Evolutionary conservation across 2,888 invertebrate genomes (phyloP), one percentile per base, ranked within the genome.

Genomic region (Siphonodentalium dalli): DNA sequence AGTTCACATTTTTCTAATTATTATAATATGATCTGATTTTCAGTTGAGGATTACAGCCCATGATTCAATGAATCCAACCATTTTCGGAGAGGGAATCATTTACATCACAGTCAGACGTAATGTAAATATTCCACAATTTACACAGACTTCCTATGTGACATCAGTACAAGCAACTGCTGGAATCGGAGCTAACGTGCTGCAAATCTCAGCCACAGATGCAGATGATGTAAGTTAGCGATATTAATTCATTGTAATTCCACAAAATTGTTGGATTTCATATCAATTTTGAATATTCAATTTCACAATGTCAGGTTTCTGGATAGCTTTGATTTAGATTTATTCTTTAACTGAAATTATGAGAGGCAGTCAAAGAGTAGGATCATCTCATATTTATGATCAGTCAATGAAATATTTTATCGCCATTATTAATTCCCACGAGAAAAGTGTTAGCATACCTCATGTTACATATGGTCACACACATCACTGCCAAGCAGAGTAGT

Each of bases 121-220:
- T 35, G 67, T 65, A 26, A 64, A 66, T 46, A 57, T 61, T 7
- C 74, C 74, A 2, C 50, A 66, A 39, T 72, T 71, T 53, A 28
- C 48, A 13, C 50, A 62, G 18, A 54, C 62, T 26, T 61, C 63
- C 3, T 76, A 77, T 58, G 26, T 38, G 0, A 33, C 38, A 13
- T 47, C 45, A 4, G 43, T 77, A 3, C 37, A 63, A 6, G 71
- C 74, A 40, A 64, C 42, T 20, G 65, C 63, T 23, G 44, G 56
- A 5, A 50, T 68, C 13, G 75, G 77, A 3, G 88, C 87, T 20
- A 83, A 85, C 33, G 89, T 92, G 0, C 87, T 94, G 41, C 82
- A 84, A n/a, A 86, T 95, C 20, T 60, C 65, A 11, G 72, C 72
- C n/a, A 59, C 43, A 23, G 72, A 72, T 54, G 50, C 42, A 15